Evolutionary conservation across 2,888 invertebrate species (phyloP), one percentile per base, ranked within the genome.

Genomic region (Pycnomerus fuliginosus): DNA sequence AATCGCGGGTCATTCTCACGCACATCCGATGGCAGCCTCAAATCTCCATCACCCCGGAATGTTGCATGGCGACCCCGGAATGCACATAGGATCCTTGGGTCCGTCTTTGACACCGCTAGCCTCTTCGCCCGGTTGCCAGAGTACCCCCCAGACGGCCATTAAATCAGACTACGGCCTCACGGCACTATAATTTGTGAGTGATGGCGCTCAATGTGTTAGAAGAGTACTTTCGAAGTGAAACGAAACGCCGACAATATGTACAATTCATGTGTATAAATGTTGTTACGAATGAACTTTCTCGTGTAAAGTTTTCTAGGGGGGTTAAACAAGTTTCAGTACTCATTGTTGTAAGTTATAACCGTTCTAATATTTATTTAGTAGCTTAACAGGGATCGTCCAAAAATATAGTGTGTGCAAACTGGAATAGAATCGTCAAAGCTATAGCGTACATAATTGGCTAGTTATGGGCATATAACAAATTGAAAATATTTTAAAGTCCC

Each of bases 141-240:
- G 75, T 25, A 70, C 73, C 41, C 62, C 74, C 11, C 77, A 80
- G 55, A 75, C 82, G 50, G 77, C 84, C 64, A 87, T 89, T 64
- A 90, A 90, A 74, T 87, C 89, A 59, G 90, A 91, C 75, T 91
- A 91, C 69, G 91, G 88, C 71, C 80, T 92, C 64, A 91, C 90
- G 69, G 83, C 89, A 37, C 79, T 83, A 71, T 83, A 83, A 80
- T 62, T 47, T 55, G 56, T 48, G 50, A 25, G 11, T 8, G 4
- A 28, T 36, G 30, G 13, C 22, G 33, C 28, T 31, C 34, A 15
- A 31, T 38, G 30, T 32, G 22, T 16, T 28, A 36, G 37, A 23
- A 44, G 46, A 49, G 38, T 42, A 48, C 43, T 47, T 40, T 42
- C 37, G 42, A 49, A 53, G 48, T 54, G 46, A 56, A 58, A 48